These are phyloP conservation scores for Pelecanoides urinatrix DNA, from an alignment of 2,113 vertebrate genomes.

Conservation along the genomic window DNA sequence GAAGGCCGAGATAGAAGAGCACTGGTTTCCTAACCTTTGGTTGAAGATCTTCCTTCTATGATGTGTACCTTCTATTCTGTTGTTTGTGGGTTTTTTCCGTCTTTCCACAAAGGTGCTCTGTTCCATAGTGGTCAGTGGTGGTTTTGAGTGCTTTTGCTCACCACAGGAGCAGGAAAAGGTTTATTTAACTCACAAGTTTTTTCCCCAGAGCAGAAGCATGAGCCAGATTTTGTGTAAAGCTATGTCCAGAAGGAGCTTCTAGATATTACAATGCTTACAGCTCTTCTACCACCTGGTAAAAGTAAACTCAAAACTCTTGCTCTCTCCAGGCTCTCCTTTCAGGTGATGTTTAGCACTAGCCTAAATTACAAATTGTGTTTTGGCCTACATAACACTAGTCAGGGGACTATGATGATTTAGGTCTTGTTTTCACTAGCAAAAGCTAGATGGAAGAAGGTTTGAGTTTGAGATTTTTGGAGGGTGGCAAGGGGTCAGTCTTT, in stretches of 20 bases:
- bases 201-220: accelerated
- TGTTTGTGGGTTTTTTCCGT: not conserved
- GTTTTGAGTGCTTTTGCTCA: not conserved
- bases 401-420: not conserved
- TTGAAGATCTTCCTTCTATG: not conserved
- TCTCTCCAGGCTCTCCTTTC: not conserved
- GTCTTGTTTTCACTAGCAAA: not conserved
- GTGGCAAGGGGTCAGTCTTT: not conserved
- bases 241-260: not conserved
- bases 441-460: not conserved
- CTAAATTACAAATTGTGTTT: not conserved
- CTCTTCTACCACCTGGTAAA: not conserved
- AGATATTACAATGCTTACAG: not conserved
- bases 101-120: not conserved
- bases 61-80: not conserved
- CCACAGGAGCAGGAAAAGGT: not conserved
- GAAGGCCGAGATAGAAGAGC: not conserved
- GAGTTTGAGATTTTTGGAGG: not conserved
- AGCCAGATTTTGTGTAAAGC: not conserved
- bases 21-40: not conserved
- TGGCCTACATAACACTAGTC: not conserved
- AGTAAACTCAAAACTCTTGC: not conserved
- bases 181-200: not conserved
- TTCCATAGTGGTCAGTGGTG: not conserved
- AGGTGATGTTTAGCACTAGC: not conserved